These are phyloP conservation scores for Palythoa caribaeorum DNA, from an alignment of 92 coral and sea anemone genomes.

Conservation along the genomic window DNA sequence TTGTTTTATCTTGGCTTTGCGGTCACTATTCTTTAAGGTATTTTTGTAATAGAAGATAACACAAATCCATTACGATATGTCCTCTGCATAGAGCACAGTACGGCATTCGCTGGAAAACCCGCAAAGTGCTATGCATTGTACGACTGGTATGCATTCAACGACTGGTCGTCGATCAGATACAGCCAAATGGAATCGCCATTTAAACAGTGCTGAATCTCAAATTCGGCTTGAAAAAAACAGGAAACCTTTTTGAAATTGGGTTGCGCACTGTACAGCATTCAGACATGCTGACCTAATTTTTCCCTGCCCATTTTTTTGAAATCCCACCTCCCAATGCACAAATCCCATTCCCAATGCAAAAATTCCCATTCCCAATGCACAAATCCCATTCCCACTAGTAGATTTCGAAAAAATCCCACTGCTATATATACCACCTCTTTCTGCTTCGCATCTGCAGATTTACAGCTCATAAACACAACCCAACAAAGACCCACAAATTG, in stretches of 20 bases:
- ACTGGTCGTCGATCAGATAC: constrained; percentile 37
- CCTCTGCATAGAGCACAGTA: constrained; percentile 59
- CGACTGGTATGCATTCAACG: constrained; percentile 3
- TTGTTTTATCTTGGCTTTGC: background rate
- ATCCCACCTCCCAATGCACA: too few species aligned
- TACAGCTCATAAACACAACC: too few species aligned
- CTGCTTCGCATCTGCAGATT: too few species aligned
- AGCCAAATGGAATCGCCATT: constrained; percentile 32
- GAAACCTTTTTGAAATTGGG: constrained; percentile 34
- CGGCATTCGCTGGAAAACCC: constrained; percentile 58
- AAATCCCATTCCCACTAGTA: too few species aligned
- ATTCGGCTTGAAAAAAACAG: constrained; percentile 4
- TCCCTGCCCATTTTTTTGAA: too few species aligned
- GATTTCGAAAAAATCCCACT: too few species aligned
- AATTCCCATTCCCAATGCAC: too few species aligned
- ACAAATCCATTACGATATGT: constrained; percentile 54
- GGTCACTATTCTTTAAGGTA: constrained; percentile 16
- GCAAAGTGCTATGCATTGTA: constrained; percentile 24
- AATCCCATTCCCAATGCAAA: too few species aligned
- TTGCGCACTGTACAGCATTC: constrained; percentile 41
- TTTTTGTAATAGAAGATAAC: constrained; percentile 53
- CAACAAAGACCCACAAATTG: too few species aligned
- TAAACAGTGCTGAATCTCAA: constrained; percentile 38
- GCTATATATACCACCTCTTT: too few species aligned
- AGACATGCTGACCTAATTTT: background rate